Conservation (phyloP, 1,140 invertebrate genomes). For the Batillaria attramentaria region DNA sequence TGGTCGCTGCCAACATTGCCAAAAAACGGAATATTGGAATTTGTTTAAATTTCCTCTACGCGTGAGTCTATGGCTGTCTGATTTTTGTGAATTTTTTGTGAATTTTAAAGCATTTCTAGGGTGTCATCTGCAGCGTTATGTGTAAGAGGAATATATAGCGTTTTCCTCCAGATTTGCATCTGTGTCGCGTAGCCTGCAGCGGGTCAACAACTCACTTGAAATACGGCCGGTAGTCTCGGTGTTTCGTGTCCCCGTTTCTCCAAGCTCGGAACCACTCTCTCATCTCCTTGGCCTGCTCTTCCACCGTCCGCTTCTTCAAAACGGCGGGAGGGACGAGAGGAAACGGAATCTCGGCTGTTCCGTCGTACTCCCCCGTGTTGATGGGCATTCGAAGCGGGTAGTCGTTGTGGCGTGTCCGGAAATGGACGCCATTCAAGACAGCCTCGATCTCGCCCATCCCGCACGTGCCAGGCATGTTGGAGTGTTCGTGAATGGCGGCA, state of each 20-base stretch:
- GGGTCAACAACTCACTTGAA: constrained; percentile 64
- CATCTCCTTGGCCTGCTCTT: constrained; percentile 59
- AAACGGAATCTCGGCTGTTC: constrained; percentile 55
- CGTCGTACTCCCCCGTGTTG: constrained; percentile 40
- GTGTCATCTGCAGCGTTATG: too few relatives aligned
- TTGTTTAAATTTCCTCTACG: too few relatives aligned
- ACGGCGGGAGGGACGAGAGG: constrained; percentile 58
- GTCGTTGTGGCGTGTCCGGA: constrained; percentile 65
- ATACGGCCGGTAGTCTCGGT: constrained; percentile 56
- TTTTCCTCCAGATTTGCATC: too few relatives aligned
- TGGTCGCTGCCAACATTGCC: too few relatives aligned
- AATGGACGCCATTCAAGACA: constrained; percentile 64
- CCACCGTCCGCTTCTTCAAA: constrained; percentile 42
- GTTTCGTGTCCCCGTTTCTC: constrained; percentile 44
- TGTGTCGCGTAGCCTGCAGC: constrained; percentile 59
- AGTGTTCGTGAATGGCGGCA: constrained; percentile 52
- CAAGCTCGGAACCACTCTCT: constrained; percentile 63
- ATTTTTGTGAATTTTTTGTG: too few relatives aligned
- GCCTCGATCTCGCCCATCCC: constrained; percentile 61
- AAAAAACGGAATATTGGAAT: too few relatives aligned
- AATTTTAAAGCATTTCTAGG: too few relatives aligned
- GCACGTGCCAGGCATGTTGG: constrained; percentile 55
- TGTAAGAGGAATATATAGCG: too few relatives aligned
- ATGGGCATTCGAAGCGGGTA: constrained; percentile 57
- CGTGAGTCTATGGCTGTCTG: too few relatives aligned